These are phyloP conservation scores for Sebastes oblongus DNA, from an alignment of 2,797 vertebrate species.

Conservation along the genomic window DNA sequence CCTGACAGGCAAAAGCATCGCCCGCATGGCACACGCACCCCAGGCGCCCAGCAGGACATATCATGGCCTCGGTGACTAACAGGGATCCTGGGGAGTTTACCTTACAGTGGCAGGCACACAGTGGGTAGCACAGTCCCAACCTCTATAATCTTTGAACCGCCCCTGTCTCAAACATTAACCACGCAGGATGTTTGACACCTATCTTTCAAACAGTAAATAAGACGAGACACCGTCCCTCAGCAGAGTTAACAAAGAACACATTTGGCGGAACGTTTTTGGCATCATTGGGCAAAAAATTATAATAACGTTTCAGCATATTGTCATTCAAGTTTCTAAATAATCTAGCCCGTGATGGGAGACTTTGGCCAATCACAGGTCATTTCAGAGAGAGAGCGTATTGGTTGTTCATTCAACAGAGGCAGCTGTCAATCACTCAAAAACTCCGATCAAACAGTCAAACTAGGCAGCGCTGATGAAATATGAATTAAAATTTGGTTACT, in stretches of 20 bases:
- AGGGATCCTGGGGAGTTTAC: slow-evolving; percentile 54
- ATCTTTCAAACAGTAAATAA: slow-evolving; percentile 8
- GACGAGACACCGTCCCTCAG: not conserved
- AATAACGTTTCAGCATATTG: no score
- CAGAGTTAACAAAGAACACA: not conserved
- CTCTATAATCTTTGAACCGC: slow-evolving; percentile 9
- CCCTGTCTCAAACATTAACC: slow-evolving; percentile 13
- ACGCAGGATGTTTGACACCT: not conserved
- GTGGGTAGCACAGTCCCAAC: slow-evolving; percentile 5
- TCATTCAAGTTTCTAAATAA: no score
- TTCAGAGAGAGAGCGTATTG: no score
- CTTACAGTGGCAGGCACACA: slow-evolving; percentile 35
- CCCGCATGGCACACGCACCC: slow-evolving; percentile 37
- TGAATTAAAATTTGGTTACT: no score
- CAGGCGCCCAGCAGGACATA: slow-evolving; percentile 46
- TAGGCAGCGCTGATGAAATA: no score
- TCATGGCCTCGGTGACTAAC: slow-evolving; percentile 53
- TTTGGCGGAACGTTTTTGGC: not conserved
- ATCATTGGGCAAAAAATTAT: no score
- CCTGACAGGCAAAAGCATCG: slow-evolving; percentile 69
- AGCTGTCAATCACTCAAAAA: no score
- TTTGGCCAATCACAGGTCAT: no score
- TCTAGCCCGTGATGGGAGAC: no score
- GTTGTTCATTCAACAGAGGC: no score
- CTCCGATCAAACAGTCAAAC: no score